Evolutionary conservation across 2,888 invertebrate genomes (phyloP).

Genomic region (Pachydiplax longipennis): DNA sequence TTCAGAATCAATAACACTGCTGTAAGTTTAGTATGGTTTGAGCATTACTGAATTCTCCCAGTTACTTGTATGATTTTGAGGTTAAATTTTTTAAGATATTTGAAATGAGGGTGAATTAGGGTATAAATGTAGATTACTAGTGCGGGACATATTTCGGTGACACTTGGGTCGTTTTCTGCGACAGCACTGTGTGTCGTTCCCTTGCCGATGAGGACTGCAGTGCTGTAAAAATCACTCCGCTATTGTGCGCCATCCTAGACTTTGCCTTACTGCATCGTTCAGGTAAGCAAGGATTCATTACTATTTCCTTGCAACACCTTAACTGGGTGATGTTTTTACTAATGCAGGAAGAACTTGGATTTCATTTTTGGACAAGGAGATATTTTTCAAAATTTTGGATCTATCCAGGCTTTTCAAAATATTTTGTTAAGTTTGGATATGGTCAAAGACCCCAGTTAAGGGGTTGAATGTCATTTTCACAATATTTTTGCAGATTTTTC

Average conservation of each 20-base stretch:
- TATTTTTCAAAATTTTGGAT: no score
- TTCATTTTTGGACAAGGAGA: no score
- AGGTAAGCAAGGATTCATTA: conserved; percentile 7
- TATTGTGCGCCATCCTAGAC: background rate
- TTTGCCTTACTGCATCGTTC: background rate
- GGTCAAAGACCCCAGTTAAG: no score
- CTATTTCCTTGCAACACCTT: background rate
- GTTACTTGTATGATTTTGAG: background rate
- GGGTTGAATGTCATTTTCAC: no score
- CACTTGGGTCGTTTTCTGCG: background rate
- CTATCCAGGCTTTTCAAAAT: no score
- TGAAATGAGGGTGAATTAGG: background rate
- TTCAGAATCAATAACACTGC: background rate
- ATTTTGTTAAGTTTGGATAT: no score
- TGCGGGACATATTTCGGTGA: background rate
- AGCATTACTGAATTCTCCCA: background rate
- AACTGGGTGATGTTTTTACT: no score
- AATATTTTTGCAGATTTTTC: no score
- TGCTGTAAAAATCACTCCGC: background rate
- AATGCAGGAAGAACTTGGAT: no score
- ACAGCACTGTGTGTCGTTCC: background rate
- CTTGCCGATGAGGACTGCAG: background rate
- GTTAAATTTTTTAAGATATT: background rate
- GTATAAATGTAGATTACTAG: background rate
- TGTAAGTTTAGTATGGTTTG: background rate